phyloP scores from a whole-genome alignment of 1,140 invertebrate species.

The Ooceraea biroi region DNA sequence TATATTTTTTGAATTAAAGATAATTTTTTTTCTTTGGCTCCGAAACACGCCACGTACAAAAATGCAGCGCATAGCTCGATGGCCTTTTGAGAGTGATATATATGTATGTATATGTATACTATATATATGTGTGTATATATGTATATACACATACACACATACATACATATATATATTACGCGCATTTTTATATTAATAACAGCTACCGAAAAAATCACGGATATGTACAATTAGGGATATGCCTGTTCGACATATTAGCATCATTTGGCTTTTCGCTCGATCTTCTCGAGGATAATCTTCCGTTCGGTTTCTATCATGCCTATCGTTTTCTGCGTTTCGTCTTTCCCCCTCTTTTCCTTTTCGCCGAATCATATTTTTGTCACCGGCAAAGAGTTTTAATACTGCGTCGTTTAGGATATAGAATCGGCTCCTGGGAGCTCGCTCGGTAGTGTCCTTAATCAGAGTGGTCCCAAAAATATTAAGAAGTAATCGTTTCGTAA shows the following conservation, averaged over 20 bases:
- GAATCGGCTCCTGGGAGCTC: constrained; percentile 39
- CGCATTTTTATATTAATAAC: constrained; percentile 60
- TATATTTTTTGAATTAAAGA: constrained; percentile 15
- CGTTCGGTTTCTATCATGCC: constrained; percentile 27
- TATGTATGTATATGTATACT: constrained; percentile 37
- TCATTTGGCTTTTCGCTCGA: constrained; percentile 18
- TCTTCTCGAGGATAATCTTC: constrained; percentile 39
- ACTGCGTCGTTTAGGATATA: constrained; percentile 62
- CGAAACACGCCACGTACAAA: constrained; percentile 58
- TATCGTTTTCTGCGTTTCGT: constrained; percentile 4
- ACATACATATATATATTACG: constrained; percentile 49
- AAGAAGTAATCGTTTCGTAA: constrained; percentile 64
- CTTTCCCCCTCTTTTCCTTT: background rate
- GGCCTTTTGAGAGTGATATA: constrained; percentile 31
- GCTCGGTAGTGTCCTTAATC: constrained; percentile 68
- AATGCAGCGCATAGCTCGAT: constrained; percentile 47
- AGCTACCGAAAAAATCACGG: constrained; percentile 68
- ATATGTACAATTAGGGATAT: constrained; percentile 76
- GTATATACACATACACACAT: constrained; percentile 6
- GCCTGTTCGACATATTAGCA: constrained; percentile 43
- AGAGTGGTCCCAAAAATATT: constrained; percentile 76
- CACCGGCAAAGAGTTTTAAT: constrained; percentile 56
- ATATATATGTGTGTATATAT: constrained; percentile 25
- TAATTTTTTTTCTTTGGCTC: constrained; percentile 31
- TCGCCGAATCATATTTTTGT: background rate